Conservation (phyloP, 2,113 vertebrate genomes). For the Apodemus speciosus region DNA sequence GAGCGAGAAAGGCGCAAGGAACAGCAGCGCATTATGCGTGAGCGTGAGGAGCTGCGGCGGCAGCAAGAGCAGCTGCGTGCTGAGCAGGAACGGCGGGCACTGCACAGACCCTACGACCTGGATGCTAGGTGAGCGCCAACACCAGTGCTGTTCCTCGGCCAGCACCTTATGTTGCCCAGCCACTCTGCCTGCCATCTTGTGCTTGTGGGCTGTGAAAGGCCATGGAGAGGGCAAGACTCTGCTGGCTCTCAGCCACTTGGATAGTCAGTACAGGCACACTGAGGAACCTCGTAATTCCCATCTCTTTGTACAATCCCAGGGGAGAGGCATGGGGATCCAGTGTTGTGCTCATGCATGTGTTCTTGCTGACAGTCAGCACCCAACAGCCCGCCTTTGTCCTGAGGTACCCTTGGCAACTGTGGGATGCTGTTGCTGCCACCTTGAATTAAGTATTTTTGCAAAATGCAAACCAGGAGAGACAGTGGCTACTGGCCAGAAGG, state of each 20-base stretch:
- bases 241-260: background rate
- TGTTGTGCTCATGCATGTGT: background rate
- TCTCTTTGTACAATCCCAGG: background rate
- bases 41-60: slow-evolving; percentile 94
- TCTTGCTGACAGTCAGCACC: background rate
- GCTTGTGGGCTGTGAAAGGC: background rate
- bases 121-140: slow-evolving; percentile 87
- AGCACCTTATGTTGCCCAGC: background rate
- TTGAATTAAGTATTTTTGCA: background rate
- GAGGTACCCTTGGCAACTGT: background rate
- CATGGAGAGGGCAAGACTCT: background rate
- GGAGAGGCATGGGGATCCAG: background rate
- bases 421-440: background rate
- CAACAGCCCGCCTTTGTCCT: background rate
- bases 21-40: slow-evolving; percentile 95
- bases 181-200: background rate
- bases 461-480: slow-evolving; percentile 85
- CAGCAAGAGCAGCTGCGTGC: slow-evolving; percentile 96
- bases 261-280: background rate
- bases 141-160: background rate
- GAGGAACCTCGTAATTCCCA: background rate
- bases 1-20: slow-evolving; percentile 94
- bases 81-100: slow-evolving; percentile 90
- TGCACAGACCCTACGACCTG: slow-evolving; percentile 92
- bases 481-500: slow-evolving; percentile 90